phyloP scores from a whole-genome alignment of 1,140 invertebrate genomes.

The Schlechtendalia chinensis region DNA sequence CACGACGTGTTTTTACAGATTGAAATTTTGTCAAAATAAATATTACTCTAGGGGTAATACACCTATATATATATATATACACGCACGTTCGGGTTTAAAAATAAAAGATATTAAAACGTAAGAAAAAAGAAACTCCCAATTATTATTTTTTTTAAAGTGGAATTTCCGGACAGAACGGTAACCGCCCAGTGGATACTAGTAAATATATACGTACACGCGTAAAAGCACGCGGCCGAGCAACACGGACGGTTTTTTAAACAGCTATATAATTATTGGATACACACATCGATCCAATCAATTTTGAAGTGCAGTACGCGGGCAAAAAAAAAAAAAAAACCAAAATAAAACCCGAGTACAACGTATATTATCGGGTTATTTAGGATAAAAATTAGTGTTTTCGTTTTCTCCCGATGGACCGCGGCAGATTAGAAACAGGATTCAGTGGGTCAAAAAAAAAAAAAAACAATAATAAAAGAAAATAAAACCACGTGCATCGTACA shows the following conservation, averaged over 20 bases:
- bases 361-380: background rate
- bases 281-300: constrained; percentile 22
- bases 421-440: background rate
- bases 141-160: background rate
- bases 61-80: background rate
- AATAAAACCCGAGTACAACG: background rate
- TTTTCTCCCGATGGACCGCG: background rate
- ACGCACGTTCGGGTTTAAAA: background rate
- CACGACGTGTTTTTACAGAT: background rate
- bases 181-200: background rate
- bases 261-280: constrained; percentile 32
- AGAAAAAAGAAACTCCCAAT: constrained; percentile 14
- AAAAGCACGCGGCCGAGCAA: background rate
- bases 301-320: background rate
- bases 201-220: background rate
- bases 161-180: constrained; percentile 14
- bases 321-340: constrained; percentile 14
- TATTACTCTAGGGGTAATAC: background rate
- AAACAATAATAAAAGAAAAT: no score
- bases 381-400: background rate
- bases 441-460: no score
- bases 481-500: no score
- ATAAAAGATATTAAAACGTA: background rate
- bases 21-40: constrained; percentile 21
- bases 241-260: constrained; percentile 16